Evolutionary conservation across 2,113 vertebrate genomes (phyloP).

Genomic region (Shinisaurus crocodilurus): DNA sequence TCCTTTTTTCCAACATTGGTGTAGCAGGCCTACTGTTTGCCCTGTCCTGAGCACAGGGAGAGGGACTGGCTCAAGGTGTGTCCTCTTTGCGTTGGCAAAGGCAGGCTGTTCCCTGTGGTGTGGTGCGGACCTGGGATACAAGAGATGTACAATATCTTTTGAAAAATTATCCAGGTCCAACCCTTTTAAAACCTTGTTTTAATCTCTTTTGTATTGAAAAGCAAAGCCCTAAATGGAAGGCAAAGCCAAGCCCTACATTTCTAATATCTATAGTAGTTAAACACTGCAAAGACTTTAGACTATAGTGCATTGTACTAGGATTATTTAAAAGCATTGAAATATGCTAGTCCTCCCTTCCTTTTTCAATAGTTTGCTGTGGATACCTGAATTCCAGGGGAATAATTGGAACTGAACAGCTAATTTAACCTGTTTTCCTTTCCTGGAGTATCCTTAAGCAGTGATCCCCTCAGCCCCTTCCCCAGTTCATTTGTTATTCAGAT

Average conservation of each 20-base stretch:
- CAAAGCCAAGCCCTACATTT: no score
- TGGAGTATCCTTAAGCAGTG: conserved; percentile 16
- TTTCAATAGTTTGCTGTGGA: background rate
- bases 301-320: background rate
- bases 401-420: conserved; percentile 20
- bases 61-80: background rate
- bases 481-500: conserved; percentile 35
- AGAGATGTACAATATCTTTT: background rate
- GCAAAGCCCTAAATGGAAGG: background rate
- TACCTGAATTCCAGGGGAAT: conserved; percentile 8
- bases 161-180: background rate
- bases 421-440: conserved; percentile 34
- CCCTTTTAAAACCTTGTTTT: background rate
- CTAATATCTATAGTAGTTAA: background rate
- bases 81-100: background rate
- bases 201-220: background rate
- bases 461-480: background rate
- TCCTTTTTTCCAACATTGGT: background rate
- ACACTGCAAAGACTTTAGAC: background rate
- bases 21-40: background rate
- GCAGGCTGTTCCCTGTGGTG: background rate
- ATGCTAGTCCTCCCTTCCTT: background rate
- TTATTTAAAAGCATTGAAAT: background rate
- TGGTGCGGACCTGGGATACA: background rate
- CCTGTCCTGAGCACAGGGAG: background rate